Evolutionary conservation across 2,797 vertebrate species (phyloP).

Genomic region (Coendou prehensilis): DNA sequence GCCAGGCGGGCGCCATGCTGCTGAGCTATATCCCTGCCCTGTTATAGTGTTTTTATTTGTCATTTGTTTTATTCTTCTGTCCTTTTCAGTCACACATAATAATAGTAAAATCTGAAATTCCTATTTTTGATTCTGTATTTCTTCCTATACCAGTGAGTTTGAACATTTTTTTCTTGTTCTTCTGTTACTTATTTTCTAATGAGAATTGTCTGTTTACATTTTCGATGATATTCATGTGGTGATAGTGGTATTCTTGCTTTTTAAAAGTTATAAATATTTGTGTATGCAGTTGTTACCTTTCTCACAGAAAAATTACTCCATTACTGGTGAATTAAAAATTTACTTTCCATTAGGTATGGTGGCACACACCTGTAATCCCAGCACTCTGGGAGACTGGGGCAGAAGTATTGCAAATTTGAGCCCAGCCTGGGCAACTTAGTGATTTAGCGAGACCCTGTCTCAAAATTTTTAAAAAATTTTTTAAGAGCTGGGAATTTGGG

Average conservation of each 20-base stretch:
- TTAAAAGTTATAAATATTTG: not conserved
- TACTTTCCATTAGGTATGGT: not conserved
- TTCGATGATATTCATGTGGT: not conserved
- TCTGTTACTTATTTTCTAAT: not conserved
- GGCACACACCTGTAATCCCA: not conserved
- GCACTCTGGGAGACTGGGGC: not conserved
- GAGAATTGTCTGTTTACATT: not conserved
- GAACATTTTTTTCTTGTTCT: not conserved
- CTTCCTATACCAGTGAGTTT: not conserved
- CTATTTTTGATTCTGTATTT: not conserved
- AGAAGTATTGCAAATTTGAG: not conserved
- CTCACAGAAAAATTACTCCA: not conserved
- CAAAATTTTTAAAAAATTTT: not conserved
- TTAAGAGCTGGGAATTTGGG: not conserved
- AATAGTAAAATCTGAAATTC: constrained; percentile 19
- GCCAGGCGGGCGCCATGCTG: no score
- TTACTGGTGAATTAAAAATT: not conserved
- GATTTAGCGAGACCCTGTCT: not conserved
- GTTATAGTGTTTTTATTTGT: not conserved
- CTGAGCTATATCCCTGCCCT: no score
- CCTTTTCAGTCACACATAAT: not conserved
- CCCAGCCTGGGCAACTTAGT: not conserved
- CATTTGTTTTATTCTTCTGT: not conserved
- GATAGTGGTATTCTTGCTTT: not conserved
- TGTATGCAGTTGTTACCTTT: not conserved